These are phyloP conservation scores for Epistrophella euchroma DNA, from an alignment of 2,888 invertebrate species.

Conservation along the genomic window DNA sequence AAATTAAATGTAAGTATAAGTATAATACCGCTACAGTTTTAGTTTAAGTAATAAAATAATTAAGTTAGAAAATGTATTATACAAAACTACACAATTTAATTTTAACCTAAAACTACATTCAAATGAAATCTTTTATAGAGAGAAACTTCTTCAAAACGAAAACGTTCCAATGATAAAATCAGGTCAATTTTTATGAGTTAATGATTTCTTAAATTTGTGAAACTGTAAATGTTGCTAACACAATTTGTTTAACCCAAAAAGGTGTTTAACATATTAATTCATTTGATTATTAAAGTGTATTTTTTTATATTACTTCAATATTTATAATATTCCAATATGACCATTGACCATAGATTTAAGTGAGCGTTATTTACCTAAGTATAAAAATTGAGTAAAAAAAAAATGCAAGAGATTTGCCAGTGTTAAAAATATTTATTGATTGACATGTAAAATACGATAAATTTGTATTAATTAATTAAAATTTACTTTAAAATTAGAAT, in stretches of 20 bases:
- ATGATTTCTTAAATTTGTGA: background rate
- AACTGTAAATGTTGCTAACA: background rate
- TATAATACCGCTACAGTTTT: background rate
- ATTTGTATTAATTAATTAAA: too few species aligned
- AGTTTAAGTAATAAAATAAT: background rate
- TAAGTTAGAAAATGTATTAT: background rate
- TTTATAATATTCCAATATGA: too few species aligned
- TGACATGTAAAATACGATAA: background rate
- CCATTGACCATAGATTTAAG: background rate
- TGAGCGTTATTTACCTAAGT: background rate
- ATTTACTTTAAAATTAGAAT: background rate
- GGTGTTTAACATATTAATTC: too few species aligned
- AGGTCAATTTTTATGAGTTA: conserved; percentile 16
- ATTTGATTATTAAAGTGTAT: background rate
- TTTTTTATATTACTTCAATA: too few species aligned
- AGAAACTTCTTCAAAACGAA: too few species aligned
- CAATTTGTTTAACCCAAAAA: too few species aligned
- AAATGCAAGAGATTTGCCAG: background rate
- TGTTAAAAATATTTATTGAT: background rate
- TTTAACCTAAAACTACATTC: too few species aligned
- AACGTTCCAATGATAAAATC: background rate
- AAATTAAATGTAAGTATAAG: conserved; percentile 3
- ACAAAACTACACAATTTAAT: too few species aligned
- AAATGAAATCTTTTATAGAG: too few species aligned
- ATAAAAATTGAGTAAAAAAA: background rate